Evolutionary conservation across 2,888 invertebrate species (phyloP).

Genomic region (Thecophora atra): DNA sequence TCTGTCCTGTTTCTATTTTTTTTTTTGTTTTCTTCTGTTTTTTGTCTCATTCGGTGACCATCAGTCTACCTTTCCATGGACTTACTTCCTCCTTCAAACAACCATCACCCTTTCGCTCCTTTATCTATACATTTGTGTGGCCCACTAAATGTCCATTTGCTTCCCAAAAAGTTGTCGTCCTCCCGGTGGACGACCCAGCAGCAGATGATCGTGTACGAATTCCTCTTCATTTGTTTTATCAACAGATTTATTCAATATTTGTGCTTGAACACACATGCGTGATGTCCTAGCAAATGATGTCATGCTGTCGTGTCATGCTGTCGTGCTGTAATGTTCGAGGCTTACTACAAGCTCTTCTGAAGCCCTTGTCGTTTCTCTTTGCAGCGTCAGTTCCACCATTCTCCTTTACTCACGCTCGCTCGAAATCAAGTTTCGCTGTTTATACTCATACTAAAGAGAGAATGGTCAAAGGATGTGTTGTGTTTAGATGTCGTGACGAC

Average conservation of each 20-base stretch:
- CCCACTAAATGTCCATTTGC: background rate
- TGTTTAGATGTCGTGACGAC: too few relatives aligned
- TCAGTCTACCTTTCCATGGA: background rate
- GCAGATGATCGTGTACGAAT: constrained; percentile 1
- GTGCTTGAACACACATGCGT: constrained; percentile 21
- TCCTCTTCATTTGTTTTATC: constrained; percentile 14
- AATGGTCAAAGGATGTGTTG: too few relatives aligned
- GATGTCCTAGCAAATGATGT: constrained; percentile 20
- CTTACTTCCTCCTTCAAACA: background rate
- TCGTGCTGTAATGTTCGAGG: too few relatives aligned
- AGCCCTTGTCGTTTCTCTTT: background rate
- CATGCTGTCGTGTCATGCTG: constrained; percentile 13
- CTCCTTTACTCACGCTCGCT: too few relatives aligned
- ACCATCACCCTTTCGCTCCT: background rate
- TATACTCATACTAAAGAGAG: background rate
- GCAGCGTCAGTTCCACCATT: too few relatives aligned
- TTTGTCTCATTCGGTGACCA: background rate
- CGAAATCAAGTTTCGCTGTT: too few relatives aligned
- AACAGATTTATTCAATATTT: constrained; percentile 26
- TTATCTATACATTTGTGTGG: background rate
- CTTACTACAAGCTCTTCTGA: background rate
- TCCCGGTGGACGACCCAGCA: background rate
- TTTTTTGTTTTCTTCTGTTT: background rate
- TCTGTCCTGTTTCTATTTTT: background rate
- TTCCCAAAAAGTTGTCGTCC: background rate